Evolutionary conservation across 2,888 invertebrate species (phyloP).

Genomic region (Myopa tessellatipennis): DNA sequence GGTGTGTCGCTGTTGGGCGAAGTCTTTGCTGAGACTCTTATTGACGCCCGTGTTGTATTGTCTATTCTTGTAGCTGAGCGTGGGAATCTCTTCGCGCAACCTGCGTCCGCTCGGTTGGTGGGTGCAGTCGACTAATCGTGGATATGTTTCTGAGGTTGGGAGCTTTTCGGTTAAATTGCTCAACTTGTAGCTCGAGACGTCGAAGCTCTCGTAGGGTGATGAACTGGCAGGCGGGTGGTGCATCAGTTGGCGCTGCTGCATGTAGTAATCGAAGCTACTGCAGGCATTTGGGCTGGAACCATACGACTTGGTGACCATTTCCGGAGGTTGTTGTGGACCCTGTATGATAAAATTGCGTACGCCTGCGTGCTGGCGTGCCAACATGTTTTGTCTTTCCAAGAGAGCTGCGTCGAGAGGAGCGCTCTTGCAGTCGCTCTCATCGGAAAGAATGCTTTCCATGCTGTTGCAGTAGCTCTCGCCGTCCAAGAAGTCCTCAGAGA

Average conservation of each 20-base stretch:
- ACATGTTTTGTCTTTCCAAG: conserved; percentile 64
- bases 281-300: conserved; percentile 75
- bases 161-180: conserved; percentile 54
- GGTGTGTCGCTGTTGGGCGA: conserved; percentile 64
- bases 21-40: conserved; percentile 67
- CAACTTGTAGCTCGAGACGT: conserved; percentile 66
- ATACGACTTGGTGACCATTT: conserved; percentile 71
- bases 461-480: conserved; percentile 79
- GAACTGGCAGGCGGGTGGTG: conserved; percentile 48
- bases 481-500: conserved; percentile 76
- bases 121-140: conserved; percentile 52
- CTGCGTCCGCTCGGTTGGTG: conserved; percentile 27
- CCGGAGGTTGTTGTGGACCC: conserved; percentile 68
- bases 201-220: conserved; percentile 65
- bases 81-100: conserved; percentile 63
- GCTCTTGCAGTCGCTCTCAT: conserved; percentile 83
- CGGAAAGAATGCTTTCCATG: conserved; percentile 83
- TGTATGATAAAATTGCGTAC: conserved; percentile 63
- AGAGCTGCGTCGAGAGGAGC: conserved; percentile 76
- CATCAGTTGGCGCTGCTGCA: conserved; percentile 61
- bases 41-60: conserved; percentile 66
- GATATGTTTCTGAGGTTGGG: conserved; percentile 64
- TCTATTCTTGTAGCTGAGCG: conserved; percentile 63
- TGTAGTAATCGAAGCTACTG: conserved; percentile 71
- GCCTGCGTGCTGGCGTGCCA: conserved; percentile 60